Evolutionary conservation across 2,113 vertebrate species (phyloP).

Genomic region (Amphiprion ocellaris): DNA sequence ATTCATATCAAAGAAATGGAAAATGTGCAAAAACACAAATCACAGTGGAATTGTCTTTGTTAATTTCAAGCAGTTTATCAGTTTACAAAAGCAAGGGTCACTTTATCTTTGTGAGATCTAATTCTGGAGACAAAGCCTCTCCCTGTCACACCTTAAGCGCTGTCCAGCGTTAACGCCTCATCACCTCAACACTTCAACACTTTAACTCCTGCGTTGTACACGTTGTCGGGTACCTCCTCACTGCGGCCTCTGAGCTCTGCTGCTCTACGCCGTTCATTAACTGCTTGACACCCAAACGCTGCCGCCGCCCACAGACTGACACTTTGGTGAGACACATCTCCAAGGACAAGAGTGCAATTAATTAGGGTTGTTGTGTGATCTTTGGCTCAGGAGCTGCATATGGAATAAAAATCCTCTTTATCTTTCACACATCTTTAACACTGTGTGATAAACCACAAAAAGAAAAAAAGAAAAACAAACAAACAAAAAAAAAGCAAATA

Average conservation of each 20-base stretch:
- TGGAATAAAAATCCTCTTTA: conserved; percentile 49
- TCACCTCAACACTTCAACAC: conserved; percentile 26
- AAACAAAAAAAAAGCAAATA: conserved; percentile 6
- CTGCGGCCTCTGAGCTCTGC: conserved; percentile 33
- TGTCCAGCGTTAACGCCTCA: conserved; percentile 25
- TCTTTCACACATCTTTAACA: conserved; percentile 52
- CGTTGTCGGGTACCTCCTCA: background rate
- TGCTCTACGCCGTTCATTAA: conserved; percentile 39
- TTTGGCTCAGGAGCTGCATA: conserved; percentile 50
- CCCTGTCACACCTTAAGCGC: conserved; percentile 25
- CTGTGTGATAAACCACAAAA: conserved; percentile 8
- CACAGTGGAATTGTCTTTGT: conserved; percentile 49
- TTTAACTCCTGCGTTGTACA: conserved; percentile 21
- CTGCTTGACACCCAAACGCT: conserved; percentile 28
- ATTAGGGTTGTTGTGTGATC: conserved; percentile 65
- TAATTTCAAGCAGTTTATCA: conserved; percentile 39
- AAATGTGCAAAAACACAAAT: conserved; percentile 16
- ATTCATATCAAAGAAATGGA: conserved; percentile 14
- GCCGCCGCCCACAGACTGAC: conserved; percentile 57
- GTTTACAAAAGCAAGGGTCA: conserved; percentile 29
- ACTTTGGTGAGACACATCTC: conserved; percentile 53
- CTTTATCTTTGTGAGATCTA: conserved; percentile 6
- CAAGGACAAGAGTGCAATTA: conserved; percentile 59
- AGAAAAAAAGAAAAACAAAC: background rate
- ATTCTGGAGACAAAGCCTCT: conserved; percentile 34